Base-by-base conservation (phyloP, 2,888 invertebrate genomes). In the Plebejus melissa region DNA sequence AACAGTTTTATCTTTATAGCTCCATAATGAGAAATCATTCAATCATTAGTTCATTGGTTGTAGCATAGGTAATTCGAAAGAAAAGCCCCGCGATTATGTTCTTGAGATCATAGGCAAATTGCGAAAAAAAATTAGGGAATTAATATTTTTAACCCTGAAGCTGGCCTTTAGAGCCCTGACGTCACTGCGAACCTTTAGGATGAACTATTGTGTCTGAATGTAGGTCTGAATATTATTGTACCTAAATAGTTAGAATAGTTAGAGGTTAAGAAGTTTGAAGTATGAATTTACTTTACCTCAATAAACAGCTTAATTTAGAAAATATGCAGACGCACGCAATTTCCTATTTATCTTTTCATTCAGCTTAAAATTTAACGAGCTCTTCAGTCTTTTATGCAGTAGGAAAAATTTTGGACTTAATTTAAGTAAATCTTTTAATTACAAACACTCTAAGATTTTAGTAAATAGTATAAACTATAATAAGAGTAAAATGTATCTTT, bases 221-320 rank as follows among this genome's bases (percentile, higher is more conserved):
- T 22, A 22, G 22, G 22, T 22, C 9, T 46, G 41, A 41, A 41
- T 41, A 41, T 41, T 41, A 41, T 41, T 13, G 4, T 50, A 50
- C 16, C 16, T 50, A 16, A 16, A 2, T 22, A 32, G 32, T 32
- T 32, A 58, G 58, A 22, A 22, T 22, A 22, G 22, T 22, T 22
- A 22, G 22, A 22, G 22, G 22, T 22, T 22, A 22, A 22, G 22
- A n/a, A 58, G 58, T 58, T 54, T 54, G 22, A 22, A 22, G 13
- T 54, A 16, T 54, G 54, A 54, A 54, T 54, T 50, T 50, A 50
- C 32, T 28, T 22, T n/a, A 22, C 41, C 22, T 41, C n/a, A 16
- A n/a, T 70, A 70, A 70, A 46, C 46, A 22, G 3, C 46, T 13
- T 50, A 11, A 71, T 46, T 71, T 71, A 71, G 46, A 46, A 71